Evolutionary conservation across 2,113 vertebrate genomes (phyloP).

Genomic region (Motacilla tschutschensis): DNA sequence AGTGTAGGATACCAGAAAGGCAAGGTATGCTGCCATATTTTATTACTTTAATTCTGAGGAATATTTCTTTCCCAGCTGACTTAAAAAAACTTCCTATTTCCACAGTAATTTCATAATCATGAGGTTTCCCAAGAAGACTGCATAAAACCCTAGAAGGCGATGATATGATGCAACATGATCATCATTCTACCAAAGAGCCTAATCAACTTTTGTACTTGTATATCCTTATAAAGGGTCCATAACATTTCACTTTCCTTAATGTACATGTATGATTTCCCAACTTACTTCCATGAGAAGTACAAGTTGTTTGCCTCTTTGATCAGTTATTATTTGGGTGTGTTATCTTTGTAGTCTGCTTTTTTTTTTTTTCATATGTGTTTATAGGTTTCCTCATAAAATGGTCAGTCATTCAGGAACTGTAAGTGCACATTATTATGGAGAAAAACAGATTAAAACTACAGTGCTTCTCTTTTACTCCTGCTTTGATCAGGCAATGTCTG

Average conservation of each 20-base stretch:
- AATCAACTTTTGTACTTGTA: not conserved
- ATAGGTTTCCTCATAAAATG: not conserved
- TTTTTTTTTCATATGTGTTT: not conserved
- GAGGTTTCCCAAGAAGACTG: not conserved
- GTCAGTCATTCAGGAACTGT: not conserved
- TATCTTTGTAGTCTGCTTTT: not conserved
- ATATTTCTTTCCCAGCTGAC: not conserved
- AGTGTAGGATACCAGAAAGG: not conserved
- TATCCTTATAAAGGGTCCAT: not conserved
- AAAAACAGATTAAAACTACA: not conserved
- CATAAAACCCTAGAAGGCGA: not conserved
- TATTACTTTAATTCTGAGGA: not conserved
- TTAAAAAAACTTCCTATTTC: not conserved
- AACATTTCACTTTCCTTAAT: not conserved
- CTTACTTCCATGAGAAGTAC: not conserved
- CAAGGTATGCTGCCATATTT: not conserved
- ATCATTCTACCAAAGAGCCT: not conserved
- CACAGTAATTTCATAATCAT: not conserved
- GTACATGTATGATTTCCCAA: not conserved
- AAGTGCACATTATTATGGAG: not conserved
- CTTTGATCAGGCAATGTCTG: not conserved
- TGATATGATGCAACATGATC: rapidly evolving
- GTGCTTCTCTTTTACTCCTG: not conserved
- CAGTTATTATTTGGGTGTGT: not conserved
- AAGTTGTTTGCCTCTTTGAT: not conserved